Base-by-base conservation (phyloP, 2,888 invertebrate species). In the Drosophila diplacantha region DNA sequence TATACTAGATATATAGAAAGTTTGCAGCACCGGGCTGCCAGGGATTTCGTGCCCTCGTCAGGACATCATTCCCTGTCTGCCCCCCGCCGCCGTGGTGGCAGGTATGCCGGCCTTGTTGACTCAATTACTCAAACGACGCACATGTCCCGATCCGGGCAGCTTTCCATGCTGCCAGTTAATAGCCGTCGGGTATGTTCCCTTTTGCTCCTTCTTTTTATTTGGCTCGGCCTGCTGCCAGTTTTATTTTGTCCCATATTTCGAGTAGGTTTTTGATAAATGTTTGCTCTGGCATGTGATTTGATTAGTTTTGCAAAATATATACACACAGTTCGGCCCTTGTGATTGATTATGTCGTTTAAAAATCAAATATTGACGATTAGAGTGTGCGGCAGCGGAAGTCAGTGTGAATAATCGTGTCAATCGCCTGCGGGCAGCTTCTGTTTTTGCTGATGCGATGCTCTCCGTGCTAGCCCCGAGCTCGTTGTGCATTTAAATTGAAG, bases 301-400 rank as follows among this genome's bases (percentile, higher is more conserved):
- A 79, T 79, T 79, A 77, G 83, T 65, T 73, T 68, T 29, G 55
- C 60, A 39, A 65, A 70, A 67, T 70, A 63, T 57, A 59, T 70
- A 55, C 59, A 57, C 26, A 29, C 12, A 34, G 61, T 18, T 14
- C 55, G 46, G 52, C n/a, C 39, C 29, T 7, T 37, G 59, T 80
- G 83, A 82, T 79, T 82, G 79, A 79, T 79, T 66, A 69, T 61
- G 47, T 51, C 70, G 73, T 77, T 80, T 80, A 71, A 81, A 77
- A 73, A 72, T 77, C 71, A 82, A 82, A 79, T 75, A 75, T 77
- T 73, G 69, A 63, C 75, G 75, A 80, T 79, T 79, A 82, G 65
- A 65, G 55, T 58, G 68, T 26, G 44, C 34, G 35, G 24, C 46
- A 16, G 47, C 31, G 54, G 54, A 64, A 54, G 64, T 64, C 65